phyloP scores from a whole-genome alignment of 1,140 invertebrate species.

The Ips typographus region DNA sequence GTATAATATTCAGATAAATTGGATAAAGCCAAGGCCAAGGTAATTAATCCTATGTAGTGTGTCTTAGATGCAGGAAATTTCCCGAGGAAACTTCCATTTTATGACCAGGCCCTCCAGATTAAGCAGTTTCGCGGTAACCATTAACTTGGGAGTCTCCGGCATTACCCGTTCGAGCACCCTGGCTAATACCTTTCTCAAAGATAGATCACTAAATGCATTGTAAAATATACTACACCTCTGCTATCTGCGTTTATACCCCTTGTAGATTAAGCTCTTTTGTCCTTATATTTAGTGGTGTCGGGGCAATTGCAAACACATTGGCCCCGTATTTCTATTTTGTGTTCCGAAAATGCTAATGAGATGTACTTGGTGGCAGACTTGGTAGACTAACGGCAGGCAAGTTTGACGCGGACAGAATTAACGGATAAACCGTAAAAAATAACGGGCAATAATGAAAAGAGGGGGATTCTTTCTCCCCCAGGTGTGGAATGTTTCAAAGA shows the following conservation, averaged over 20 bases:
- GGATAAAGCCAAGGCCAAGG: not conserved
- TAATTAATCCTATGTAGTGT: not conserved
- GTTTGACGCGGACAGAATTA: not conserved
- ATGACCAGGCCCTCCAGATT: constrained; percentile 51
- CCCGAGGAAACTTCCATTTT: constrained; percentile 37
- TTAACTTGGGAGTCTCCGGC: constrained; percentile 40
- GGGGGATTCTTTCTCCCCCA: constrained; percentile 7
- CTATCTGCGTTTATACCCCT: constrained; percentile 19
- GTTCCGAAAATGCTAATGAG: constrained; percentile 1
- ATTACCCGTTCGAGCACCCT: constrained; percentile 19
- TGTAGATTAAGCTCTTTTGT: constrained; percentile 10
- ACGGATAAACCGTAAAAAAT: constrained; percentile 1
- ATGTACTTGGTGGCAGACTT: not conserved
- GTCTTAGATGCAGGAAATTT: not conserved
- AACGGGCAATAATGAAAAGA: not conserved
- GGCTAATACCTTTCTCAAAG: constrained; percentile 24
- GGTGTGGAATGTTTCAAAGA: constrained; percentile 28
- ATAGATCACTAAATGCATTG: constrained; percentile 28
- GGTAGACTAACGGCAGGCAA: not conserved
- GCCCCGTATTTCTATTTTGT: not conserved
- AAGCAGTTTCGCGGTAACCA: constrained; percentile 49
- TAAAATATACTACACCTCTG: constrained; percentile 29
- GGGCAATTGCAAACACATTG: not conserved
- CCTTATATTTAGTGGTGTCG: constrained; percentile 1
- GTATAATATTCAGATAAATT: no score